phyloP scores from a whole-genome alignment of 2,113 vertebrate species.

The Tetrao urogallus region DNA sequence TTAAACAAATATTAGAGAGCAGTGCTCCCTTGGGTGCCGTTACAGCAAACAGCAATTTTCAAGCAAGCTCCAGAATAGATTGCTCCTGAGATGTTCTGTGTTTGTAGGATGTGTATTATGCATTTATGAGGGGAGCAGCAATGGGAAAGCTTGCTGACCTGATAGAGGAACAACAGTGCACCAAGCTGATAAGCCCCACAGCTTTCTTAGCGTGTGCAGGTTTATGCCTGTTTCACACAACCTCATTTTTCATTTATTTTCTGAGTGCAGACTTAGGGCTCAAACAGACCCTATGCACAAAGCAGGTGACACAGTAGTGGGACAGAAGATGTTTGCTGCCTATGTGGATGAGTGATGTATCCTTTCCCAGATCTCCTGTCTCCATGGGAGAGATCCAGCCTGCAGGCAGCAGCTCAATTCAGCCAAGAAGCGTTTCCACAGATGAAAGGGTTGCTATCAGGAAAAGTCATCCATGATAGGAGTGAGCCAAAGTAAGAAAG shows the following conservation, averaged over 20 bases:
- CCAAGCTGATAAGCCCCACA: neutral
- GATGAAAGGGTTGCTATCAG: neutral
- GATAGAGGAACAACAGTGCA: neutral
- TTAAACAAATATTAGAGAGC: slow-evolving; percentile 72
- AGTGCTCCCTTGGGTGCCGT: slow-evolving; percentile 55
- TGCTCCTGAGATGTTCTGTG: slow-evolving; percentile 38
- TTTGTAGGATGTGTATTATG: slow-evolving; percentile 27
- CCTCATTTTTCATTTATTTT: neutral
- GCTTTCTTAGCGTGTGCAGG: neutral
- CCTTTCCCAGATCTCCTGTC: neutral
- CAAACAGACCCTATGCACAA: neutral
- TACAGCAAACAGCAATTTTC: slow-evolving; percentile 66
- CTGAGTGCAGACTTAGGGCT: neutral
- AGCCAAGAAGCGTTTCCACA: neutral
- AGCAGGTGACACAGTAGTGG: neutral
- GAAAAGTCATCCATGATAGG: neutral
- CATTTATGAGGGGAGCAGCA: neutral
- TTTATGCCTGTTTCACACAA: fast-evolving
- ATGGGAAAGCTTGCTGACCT: neutral
- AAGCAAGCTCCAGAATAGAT: slow-evolving; percentile 31
- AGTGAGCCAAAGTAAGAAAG: neutral
- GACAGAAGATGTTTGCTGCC: neutral
- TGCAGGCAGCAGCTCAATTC: neutral
- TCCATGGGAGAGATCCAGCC: neutral
- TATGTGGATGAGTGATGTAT: neutral